A percentile compares a stretch with the other conserved stretches of the same genome.
Evolutionary conservation across 2,113 vertebrate genomes (phyloP).

Genomic region (Acinonyx jubatus): DNA sequence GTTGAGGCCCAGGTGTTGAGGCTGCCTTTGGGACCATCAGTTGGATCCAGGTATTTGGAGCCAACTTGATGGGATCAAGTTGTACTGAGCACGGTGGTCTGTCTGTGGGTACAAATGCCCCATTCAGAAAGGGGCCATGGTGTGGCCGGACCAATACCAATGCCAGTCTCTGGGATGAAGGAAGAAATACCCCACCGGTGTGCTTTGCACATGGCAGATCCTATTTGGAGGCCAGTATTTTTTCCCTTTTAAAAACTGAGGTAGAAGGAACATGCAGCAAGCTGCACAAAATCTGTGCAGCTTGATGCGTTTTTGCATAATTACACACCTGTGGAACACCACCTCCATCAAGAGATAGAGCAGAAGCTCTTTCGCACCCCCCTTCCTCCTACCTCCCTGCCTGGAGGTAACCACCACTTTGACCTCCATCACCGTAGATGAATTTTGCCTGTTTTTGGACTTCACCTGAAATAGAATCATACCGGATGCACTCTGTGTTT

Average conservation of each 20-base stretch:
- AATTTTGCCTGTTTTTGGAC: not conserved
- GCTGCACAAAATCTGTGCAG: not conserved
- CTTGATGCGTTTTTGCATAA: not conserved
- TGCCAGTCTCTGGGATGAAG: not conserved
- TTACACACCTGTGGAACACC: not conserved
- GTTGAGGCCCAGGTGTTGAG: not conserved
- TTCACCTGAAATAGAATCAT: not conserved
- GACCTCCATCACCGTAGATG: not conserved
- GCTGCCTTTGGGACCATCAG: not conserved
- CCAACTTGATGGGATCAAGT: not conserved
- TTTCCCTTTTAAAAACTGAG: not conserved
- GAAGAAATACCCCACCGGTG: not conserved
- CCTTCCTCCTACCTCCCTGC: not conserved
- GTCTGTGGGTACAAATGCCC: not conserved
- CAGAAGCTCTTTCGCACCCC: not conserved
- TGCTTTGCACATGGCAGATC: not conserved
- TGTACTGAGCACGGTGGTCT: not conserved
- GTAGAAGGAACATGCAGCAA: not conserved
- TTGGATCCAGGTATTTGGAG: not conserved
- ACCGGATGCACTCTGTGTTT: not conserved
- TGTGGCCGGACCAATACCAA: not conserved
- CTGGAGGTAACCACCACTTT: not conserved
- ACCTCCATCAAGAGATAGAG: not conserved
- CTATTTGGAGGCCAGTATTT: not conserved
- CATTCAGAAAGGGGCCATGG: not conserved